These are phyloP conservation scores for Amblyopsis rosae DNA, from an alignment of 2,113 vertebrate genomes.

Conservation along the genomic window DNA sequence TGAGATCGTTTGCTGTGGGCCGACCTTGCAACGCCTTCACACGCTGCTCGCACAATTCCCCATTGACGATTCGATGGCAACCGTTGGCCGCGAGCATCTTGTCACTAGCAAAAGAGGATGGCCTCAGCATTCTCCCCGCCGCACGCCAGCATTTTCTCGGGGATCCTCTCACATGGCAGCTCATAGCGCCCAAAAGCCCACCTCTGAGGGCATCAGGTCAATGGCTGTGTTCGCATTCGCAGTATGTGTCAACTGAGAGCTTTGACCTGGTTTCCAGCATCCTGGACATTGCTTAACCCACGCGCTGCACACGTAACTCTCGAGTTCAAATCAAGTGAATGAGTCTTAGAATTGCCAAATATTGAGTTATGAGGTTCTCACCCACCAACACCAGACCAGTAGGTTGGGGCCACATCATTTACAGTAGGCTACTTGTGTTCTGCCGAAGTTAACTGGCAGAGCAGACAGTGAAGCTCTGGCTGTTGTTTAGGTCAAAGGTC, in stretches of 20 bases:
- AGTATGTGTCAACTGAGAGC: too few relatives aligned
- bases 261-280: too few relatives aligned
- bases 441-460: not conserved
- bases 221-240: too few relatives aligned
- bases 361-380: not conserved
- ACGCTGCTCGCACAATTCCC: constrained; percentile 30
- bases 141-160: not conserved
- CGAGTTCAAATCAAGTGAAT: too few relatives aligned
- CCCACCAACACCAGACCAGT: too few relatives aligned
- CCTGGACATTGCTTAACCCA: too few relatives aligned
- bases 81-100: constrained; percentile 13
- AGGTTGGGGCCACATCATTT: not conserved
- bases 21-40: constrained; percentile 27
- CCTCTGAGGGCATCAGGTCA: too few relatives aligned
- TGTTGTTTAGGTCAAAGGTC: constrained; percentile 24
- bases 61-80: constrained; percentile 23
- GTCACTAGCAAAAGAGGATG: constrained; percentile 20
- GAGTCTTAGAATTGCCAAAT: too few relatives aligned
- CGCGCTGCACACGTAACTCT: too few relatives aligned
- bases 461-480: not conserved
- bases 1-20: constrained; percentile 37
- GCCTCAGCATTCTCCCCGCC: constrained; percentile 12
- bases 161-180: not conserved
- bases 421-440: not conserved
- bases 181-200: too few relatives aligned